phyloP scores from a whole-genome alignment of 53 echinoderm and acorn worm species.

The Arbacia lixula region DNA sequence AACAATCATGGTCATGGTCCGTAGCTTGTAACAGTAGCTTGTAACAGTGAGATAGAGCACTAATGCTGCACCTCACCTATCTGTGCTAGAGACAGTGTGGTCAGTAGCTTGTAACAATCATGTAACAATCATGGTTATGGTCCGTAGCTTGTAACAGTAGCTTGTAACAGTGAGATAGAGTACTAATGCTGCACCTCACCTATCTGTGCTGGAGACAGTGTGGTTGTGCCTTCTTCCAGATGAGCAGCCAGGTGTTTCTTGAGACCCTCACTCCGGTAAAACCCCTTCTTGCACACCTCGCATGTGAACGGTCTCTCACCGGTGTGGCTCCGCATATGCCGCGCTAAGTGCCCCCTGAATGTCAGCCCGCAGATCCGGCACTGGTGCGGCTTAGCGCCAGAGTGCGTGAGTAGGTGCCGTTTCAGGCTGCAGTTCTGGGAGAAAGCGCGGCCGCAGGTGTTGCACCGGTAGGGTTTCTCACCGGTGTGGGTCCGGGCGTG shows the following conservation, averaged over 20 bases:
- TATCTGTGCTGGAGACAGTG: background rate
- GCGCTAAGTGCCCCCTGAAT: constrained; percentile 17
- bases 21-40: too few species aligned
- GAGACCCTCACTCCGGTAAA: constrained; percentile 18
- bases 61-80: too few species aligned
- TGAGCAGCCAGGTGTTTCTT: constrained; percentile 22
- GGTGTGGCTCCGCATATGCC: constrained; percentile 29
- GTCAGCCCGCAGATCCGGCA: constrained; percentile 26
- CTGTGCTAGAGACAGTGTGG: too few species aligned
- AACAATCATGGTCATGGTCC: too few species aligned
- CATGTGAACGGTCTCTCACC: constrained; percentile 23
- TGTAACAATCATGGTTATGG: too few species aligned
- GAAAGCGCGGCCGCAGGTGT: constrained; percentile 23
- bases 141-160: background rate
- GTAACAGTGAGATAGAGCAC: background rate
- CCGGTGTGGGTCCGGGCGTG: constrained; percentile 22
- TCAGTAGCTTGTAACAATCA: too few species aligned
- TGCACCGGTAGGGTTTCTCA: background rate
- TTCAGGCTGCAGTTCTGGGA: constrained; percentile 27
- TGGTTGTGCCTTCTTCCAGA: background rate
- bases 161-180: background rate
- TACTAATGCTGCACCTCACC: background rate
- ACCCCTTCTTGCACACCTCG: constrained; percentile 10
- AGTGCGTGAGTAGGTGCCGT: constrained; percentile 33
- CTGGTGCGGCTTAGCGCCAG: background rate